Base-by-base conservation (phyloP, 2,888 invertebrate genomes). In the Sicus ferrugineus region DNA sequence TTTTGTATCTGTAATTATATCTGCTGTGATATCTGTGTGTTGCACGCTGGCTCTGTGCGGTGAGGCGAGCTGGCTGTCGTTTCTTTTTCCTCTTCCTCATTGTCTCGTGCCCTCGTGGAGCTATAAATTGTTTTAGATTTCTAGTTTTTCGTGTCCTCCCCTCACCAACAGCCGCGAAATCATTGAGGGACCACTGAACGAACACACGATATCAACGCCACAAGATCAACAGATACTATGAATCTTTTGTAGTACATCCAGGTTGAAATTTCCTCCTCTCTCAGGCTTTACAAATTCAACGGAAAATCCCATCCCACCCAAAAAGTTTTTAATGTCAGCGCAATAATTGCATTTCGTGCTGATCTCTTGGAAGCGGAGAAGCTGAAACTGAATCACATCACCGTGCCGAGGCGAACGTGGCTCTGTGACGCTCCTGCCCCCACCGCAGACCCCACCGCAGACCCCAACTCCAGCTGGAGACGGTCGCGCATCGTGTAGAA, bases 281-380 rank as follows among this genome's bases (percentile, higher is more conserved):
- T 28, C 16, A 11, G 16, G 28, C 56, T 16, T 16, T 3, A 42
- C 9, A 42, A 42, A 42, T 16, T n/a, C n/a, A n/a, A 3, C 14
- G n/a, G 5, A 42, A 42, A 61, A 46, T 26, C 26, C 26, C n/a
- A 63, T 63, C 48, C 63, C 63, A 63, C 63, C 63, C 48, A 63
- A 63, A 63, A 63, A 26, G 63, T 50, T 63, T 63, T 63, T 46
- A 63, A 63, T 63, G 28, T 48, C 63, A 48, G 63, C 50, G 21
- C 46, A 61, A 63, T 48, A 63, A 63, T 63, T 63, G 63, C 63
- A 48, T 46, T 63, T 63, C 48, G 30, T 48, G 48, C 48, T 63
- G 62, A 63, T 28, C 62, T 50, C 63, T 46, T 46, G 46, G 5
- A 31, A 61, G 6, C 16, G 7, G 30, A 59, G 5, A 31, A 61